Evolutionary conservation across 1,140 invertebrate species (phyloP).

Genomic region (Macrobrachium nipponense): DNA sequence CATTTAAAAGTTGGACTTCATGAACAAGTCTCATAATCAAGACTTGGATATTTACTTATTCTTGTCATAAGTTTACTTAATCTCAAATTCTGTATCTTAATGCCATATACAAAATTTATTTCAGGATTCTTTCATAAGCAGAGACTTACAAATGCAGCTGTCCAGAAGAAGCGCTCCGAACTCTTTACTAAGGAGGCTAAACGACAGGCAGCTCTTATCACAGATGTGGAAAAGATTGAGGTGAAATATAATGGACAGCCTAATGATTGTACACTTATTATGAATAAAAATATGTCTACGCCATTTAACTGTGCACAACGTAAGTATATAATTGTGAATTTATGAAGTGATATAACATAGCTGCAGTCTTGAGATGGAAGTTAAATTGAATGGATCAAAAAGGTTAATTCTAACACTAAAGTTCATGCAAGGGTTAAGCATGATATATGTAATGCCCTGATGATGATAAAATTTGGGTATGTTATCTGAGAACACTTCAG

Average conservation of each 20-base stretch:
- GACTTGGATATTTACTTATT: not conserved
- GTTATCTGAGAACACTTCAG: too few species aligned
- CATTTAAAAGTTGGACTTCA: too few species aligned
- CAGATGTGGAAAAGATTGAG: constrained; percentile 91
- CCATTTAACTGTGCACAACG: constrained; percentile 92
- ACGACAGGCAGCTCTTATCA: constrained; percentile 78
- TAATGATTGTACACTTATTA: constrained; percentile 80
- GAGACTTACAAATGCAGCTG: constrained; percentile 72
- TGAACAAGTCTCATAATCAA: too few species aligned
- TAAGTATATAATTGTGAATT: constrained; percentile 70
- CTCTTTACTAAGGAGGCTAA: constrained; percentile 85
- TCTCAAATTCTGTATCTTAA: not conserved
- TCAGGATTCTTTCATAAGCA: constrained; percentile 39
- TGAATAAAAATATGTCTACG: constrained; percentile 94
- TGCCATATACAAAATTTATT: not conserved
- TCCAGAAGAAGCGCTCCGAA: constrained; percentile 76
- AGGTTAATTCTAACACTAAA: too few species aligned
- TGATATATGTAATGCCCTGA: too few species aligned
- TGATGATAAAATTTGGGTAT: too few species aligned
- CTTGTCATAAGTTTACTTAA: not conserved
- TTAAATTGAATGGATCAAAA: constrained; percentile 1
- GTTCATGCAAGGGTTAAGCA: too few species aligned
- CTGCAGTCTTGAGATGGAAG: constrained; percentile 2
- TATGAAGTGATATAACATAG: constrained; percentile 4
- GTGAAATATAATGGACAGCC: constrained; percentile 82